Base-by-base conservation (phyloP, 2,113 vertebrate species). In the Alces alces region DNA sequence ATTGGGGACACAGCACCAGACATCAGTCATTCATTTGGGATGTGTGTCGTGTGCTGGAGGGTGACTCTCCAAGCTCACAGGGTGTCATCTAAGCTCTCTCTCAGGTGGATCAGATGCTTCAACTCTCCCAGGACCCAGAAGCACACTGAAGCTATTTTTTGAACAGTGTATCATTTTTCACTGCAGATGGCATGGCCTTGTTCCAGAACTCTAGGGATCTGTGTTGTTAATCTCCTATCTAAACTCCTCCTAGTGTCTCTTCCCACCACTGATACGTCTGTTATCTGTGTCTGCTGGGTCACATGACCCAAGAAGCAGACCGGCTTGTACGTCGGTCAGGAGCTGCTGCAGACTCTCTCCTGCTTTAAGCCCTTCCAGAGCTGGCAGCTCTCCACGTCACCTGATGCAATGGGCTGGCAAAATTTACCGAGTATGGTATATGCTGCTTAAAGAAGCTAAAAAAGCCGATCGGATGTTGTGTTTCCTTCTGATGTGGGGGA, bases 171-270 rank as follows among this genome's bases (percentile, higher is more conserved):
- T 89, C 21, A 55, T 86, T 97, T 89, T 85, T 91, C 80, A 61
- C 58, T 78, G 66, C 97, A 97, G 97, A 97, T 96, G 97, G 97
- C 88, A 2, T 54, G 93, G 96, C 93, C 89, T 83, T 43, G 58
- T 88, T 95, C 97, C 98, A 93, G 95, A 94, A 27, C 93, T 94
- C 91, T 43, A 52, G 95, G 91, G 95, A 93, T 70, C 90, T 60
- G 2, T 61, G 88, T 57, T 85, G 80, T 28, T 57, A 33, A 80
- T 91, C 70, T 92, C 36, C 55, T 54, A 4, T 8, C 1, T 30
- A 58, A 93, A 91, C 64, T 61, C 54, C 45, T 19, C 70, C 6
- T 2, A n/a, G 80, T n/a, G 43, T 66, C 64, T 84, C 54, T 90
- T 36, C 80, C 76, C 76, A 25, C 88, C 57, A 39, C 80, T 39